These are phyloP conservation scores for Notechis scutatus DNA, from an alignment of 2,113 vertebrate species.

Conservation along the genomic window DNA sequence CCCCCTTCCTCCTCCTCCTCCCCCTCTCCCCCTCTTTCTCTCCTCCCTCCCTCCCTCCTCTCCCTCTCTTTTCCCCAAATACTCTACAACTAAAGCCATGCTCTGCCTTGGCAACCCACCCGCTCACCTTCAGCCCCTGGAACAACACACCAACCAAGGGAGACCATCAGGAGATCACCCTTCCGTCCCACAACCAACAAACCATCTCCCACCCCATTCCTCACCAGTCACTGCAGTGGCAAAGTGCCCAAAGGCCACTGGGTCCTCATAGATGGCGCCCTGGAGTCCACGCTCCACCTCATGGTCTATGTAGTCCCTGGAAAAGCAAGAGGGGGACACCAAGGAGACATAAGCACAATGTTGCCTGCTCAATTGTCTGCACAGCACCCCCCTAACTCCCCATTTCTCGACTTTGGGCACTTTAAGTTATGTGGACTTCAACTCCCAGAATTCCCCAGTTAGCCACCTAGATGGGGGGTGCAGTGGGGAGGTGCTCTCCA, in stretches of 20 bases:
- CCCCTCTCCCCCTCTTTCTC: too few species aligned
- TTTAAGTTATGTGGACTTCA: too few species aligned
- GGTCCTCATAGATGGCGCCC: slow-evolving; percentile 68
- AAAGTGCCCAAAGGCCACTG: slow-evolving; percentile 69
- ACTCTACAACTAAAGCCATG: not conserved
- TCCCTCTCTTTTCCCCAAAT: not conserved
- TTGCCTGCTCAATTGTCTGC: not conserved
- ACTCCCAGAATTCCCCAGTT: too few species aligned
- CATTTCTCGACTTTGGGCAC: too few species aligned
- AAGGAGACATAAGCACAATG: not conserved
- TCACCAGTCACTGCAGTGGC: slow-evolving; percentile 76
- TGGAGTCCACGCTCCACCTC: slow-evolving; percentile 70
- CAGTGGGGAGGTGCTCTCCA: too few species aligned
- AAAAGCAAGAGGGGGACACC: not conserved
- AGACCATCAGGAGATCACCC: not conserved
- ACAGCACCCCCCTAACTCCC: not conserved
- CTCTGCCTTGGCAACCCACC: not conserved
- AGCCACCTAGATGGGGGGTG: too few species aligned
- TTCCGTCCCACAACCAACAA: too few species aligned
- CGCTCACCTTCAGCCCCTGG: not conserved
- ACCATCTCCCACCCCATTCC: not conserved
- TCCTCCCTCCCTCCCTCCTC: not conserved
- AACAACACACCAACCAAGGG: not conserved
- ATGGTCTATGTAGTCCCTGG: slow-evolving; percentile 74
- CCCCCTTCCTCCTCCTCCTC: too few species aligned